These are phyloP conservation scores for Ctenopoma multispine DNA, from an alignment of 2,797 vertebrate species.

Conservation along the genomic window DNA sequence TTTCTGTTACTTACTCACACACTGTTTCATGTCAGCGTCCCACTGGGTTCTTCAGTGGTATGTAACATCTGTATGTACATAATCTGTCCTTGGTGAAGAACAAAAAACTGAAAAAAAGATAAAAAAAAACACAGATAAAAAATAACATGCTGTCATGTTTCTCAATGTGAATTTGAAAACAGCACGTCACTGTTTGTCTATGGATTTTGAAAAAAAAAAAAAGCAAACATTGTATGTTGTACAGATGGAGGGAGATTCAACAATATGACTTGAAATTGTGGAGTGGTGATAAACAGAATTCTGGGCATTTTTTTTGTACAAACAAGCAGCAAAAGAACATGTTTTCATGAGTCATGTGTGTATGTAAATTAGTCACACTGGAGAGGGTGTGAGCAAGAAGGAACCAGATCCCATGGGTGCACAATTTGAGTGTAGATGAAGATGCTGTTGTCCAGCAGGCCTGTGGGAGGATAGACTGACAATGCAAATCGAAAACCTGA, in stretches of 20 bases:
- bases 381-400: constrained; percentile 30
- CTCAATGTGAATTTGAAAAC: constrained; percentile 82
- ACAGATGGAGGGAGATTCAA: constrained; percentile 7
- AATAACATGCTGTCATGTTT: constrained; percentile 76
- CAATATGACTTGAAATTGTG: constrained; percentile 24
- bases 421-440: constrained; percentile 45
- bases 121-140: constrained; percentile 55
- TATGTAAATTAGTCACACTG: constrained; percentile 42
- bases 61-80: constrained; percentile 83
- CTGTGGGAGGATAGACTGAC: constrained; percentile 63
- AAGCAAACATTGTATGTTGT: constrained; percentile 60
- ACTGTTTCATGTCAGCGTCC: constrained; percentile 53
- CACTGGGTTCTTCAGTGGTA: constrained; percentile 67
- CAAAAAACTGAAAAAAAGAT: constrained; percentile 52
- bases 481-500: constrained; percentile 53
- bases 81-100: constrained; percentile 80
- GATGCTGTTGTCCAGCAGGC: constrained; percentile 38
- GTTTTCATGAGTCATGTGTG: constrained; percentile 40
- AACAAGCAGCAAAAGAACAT: constrained; percentile 46
- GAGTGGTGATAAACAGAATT: constrained; percentile 39
- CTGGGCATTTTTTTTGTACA: constrained; percentile 56
- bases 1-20: constrained; percentile 35
- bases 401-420: constrained; percentile 37
- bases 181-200: constrained; percentile 84
- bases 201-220: constrained; percentile 79